Evolutionary conservation across 1,140 invertebrate species (phyloP), one percentile per base, ranked within the genome.

Genomic region (Parasteatoda tepidariorum): DNA sequence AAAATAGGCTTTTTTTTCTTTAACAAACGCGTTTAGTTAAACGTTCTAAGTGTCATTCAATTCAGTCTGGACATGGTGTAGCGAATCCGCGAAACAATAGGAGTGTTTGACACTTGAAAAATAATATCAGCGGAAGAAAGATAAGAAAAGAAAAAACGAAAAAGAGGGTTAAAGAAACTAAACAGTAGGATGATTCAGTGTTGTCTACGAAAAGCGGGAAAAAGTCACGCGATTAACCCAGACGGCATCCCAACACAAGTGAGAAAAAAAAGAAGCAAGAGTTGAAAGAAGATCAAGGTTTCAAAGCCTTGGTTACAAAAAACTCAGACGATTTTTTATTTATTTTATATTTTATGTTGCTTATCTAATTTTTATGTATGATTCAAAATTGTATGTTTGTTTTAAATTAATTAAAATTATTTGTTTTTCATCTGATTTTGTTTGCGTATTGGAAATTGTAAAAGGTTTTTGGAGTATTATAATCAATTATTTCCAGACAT

Each of bases 181-280:
- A 61, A 24, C n/a, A 78, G 66, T 4, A 24, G 57, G 62, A 55
- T 64, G 74, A 78, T 75, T 75, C 59, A 78, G 62, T 33, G 66
- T 78, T 61, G 74, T 78, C 74, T 78, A 61, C 61, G 41, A 48
- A 61, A 26, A 66, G n/a, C 26, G 62, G 38, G 59, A 15, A 74
- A n/a, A 55, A 75, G 73, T 75, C 74, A 78, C 74, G 74, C 61
- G 74, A 78, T 66, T 78, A 61, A 78, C 74, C 74, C 74, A 78
- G 74, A 78, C 74, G 74, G 62, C 62, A 28, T 33, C 38, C 38
- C 38, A 48, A 4, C 38, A 2, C 4, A 9, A 48, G 41, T 48
- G 41, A 30, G 33, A 62, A 61, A 62, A 30, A 48, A 48, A n/a
- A 62, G 41, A 38, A 31, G 74, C 66, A 57, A 61, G 74, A 55